Evolutionary conservation across 2,888 invertebrate species (phyloP), one percentile per base, ranked within the genome.

Genomic region (Stenoptilia bipunctidactyla): DNA sequence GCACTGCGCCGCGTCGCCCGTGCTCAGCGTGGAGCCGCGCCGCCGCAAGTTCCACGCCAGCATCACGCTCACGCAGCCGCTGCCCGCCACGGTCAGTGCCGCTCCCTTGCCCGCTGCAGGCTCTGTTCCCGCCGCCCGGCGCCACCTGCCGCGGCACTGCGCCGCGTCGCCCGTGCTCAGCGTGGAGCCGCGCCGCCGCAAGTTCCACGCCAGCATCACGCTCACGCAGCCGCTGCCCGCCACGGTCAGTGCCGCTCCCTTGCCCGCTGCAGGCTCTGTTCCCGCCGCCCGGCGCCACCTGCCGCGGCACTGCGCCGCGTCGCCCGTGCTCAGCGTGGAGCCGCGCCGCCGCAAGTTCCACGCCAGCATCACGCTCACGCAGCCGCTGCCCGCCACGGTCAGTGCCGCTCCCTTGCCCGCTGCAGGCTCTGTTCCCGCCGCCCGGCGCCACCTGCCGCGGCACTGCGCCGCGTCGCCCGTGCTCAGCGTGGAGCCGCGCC

Each of bases 151-250:
- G 45, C 96, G 98, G 62, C 93, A 97, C 50, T 98, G 96, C 20
- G 96, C 97, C 12, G 98, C 98, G 15, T 97, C 97, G 42, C 98
- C 99, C 27, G 97, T 99, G 45, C 94, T 99, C 44, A 99, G 99
- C 0, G 97, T 99, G 43, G 99, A 99, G 79, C 99, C 99, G 10
- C 85, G 99, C 37, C 86, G 99, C 37, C 87, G 99, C 50, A 99
- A 99, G 86, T 99, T 99, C 89, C 98, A 99, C 75, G 96, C 98
- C 71, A 94, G 96, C 27, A 99, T 99, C 64, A 98, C 97, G 46
- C 87, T 99, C 54, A 98, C 96, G 42, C 95, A 98, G 69, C 99
- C 99, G 6, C 56, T 84, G 88, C 92, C 45, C 2, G 58, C 62
- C 44, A 20, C 8, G 4, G 69, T 67, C 34, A 15, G 37, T 39